Percentiles rank a stretch among this genome's conserved stretches.
Evolutionary conservation across 1,140 invertebrate genomes (phyloP).

Genomic region (Streblospio benedicti): DNA sequence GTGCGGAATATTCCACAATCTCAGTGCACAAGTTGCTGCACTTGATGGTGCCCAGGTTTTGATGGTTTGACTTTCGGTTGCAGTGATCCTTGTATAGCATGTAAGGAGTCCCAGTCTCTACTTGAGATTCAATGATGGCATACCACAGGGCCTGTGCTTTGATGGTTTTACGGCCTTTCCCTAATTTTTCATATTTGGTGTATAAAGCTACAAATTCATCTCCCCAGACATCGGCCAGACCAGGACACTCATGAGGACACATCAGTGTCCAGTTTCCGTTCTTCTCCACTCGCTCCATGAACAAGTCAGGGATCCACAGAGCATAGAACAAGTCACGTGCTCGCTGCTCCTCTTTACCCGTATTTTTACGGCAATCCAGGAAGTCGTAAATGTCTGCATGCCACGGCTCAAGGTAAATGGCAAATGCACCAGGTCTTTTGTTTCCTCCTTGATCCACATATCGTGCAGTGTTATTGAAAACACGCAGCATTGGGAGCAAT

Average conservation of each 20-base stretch:
- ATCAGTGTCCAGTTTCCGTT: conserved; percentile 88
- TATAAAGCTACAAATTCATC: conserved; percentile 90
- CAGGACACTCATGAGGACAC: conserved; percentile 90
- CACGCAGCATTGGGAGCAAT: conserved; percentile 91
- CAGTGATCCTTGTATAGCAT: conserved; percentile 97
- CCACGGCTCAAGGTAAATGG: conserved; percentile 98
- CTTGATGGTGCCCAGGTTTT: conserved; percentile 97
- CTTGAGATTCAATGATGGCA: conserved; percentile 88
- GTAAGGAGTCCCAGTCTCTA: conserved; percentile 96
- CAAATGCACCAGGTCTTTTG: conserved; percentile 97
- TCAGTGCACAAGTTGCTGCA: conserved; percentile 98
- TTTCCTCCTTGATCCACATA: conserved; percentile 99
- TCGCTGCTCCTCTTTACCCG: conserved; percentile 82
- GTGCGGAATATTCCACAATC: conserved; percentile 80
- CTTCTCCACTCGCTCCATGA: conserved; percentile 89
- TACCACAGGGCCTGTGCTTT: conserved; percentile 86
- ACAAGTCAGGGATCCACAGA: conserved; percentile 96
- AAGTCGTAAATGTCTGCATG: conserved; percentile 94
- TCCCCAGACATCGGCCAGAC: conserved; percentile 84
- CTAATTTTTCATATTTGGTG: conserved; percentile 75
- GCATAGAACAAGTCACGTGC: conserved; percentile 97
- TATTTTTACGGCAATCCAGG: conserved; percentile 79
- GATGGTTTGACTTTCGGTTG: conserved; percentile 94
- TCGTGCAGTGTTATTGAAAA: conserved; percentile 90
- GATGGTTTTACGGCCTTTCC: conserved; percentile 65